A percentile compares a stretch with the other conserved stretches of the same genome.
Evolutionary conservation across 2,113 vertebrate species (phyloP).

Genomic region (Campylorhamphus procurvoides): DNA sequence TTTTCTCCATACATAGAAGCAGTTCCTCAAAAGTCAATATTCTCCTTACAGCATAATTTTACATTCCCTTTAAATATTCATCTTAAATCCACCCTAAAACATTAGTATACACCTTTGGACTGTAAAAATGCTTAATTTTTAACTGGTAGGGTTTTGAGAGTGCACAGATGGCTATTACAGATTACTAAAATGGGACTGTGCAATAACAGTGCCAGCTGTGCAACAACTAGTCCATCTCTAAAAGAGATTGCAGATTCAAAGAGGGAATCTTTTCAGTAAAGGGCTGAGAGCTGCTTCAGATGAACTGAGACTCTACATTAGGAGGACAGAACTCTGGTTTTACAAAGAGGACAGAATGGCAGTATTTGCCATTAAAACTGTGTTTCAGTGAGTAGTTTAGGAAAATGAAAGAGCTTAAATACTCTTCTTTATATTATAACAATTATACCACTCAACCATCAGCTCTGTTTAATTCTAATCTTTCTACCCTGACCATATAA

Average conservation of each 20-base stretch:
- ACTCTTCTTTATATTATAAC: not conserved
- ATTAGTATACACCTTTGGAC: not conserved
- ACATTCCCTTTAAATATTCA: not conserved
- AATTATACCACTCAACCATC: not conserved
- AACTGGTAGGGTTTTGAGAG: not conserved
- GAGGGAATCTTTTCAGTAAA: not conserved
- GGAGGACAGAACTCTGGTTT: not conserved
- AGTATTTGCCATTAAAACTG: not conserved
- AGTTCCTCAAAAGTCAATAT: not conserved
- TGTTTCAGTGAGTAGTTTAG: not conserved
- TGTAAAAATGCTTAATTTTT: not conserved
- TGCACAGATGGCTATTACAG: not conserved
- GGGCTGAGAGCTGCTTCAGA: not conserved
- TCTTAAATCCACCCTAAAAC: not conserved
- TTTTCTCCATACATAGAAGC: not conserved
- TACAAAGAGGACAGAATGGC: not conserved
- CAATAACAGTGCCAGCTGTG: slow-evolving; percentile 6
- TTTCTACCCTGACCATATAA: not conserved
- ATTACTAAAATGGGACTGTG: not conserved
- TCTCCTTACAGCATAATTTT: not conserved
- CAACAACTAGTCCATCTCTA: not conserved
- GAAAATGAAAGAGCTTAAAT: not conserved
- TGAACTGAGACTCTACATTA: not conserved
- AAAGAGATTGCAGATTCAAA: not conserved
- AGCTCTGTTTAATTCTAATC: not conserved